Evolutionary conservation across 2,113 vertebrate species (phyloP).

Genomic region (Chroicocephalus ridibundus): DNA sequence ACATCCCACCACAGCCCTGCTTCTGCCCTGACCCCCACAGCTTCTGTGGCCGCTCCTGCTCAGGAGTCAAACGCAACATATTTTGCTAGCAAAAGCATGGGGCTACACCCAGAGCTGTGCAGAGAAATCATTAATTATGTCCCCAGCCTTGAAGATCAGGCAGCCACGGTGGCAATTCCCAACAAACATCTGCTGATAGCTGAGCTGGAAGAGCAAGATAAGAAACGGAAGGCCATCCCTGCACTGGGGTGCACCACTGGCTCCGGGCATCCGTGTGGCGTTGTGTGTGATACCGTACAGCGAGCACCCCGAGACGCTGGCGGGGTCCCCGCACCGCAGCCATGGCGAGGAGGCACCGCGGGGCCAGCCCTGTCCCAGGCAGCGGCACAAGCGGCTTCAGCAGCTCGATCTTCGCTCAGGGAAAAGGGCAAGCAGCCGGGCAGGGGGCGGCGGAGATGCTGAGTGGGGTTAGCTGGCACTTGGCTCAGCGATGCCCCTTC

Average conservation of each 20-base stretch:
- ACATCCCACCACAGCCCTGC: accelerated
- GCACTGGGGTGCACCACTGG: not conserved
- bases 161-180: not conserved
- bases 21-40: not conserved
- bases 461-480: not conserved
- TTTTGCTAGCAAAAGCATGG: accelerated
- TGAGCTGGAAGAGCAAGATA: not conserved
- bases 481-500: accelerated
- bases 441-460: not conserved
- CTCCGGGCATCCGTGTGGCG: too few relatives aligned
- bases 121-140: accelerated
- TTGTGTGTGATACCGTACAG: accelerated
- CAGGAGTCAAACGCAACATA: not conserved
- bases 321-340: not conserved
- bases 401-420: accelerated
- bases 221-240: not conserved
- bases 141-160: not conserved
- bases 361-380: not conserved
- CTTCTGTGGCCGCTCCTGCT: not conserved
- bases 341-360: accelerated
- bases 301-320: accelerated
- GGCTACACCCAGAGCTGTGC: not conserved
- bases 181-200: not conserved
- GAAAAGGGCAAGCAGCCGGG: not conserved
- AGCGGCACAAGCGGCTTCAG: not conserved